Base-by-base conservation (phyloP, 1,140 invertebrate species). In the Ips nitidus region DNA sequence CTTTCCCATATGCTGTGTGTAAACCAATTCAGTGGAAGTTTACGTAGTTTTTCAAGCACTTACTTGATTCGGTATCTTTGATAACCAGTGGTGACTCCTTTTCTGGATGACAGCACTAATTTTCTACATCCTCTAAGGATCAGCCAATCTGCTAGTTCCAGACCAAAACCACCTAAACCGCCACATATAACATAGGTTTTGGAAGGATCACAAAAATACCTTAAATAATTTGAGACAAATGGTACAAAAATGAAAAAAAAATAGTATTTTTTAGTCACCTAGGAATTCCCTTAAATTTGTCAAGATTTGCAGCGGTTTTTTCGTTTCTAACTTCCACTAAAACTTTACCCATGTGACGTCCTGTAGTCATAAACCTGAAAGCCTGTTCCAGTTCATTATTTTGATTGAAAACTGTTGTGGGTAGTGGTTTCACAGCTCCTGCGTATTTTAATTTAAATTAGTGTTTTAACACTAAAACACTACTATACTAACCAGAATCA, bases 121-220 rank as follows among this genome's bases (percentile, higher is more conserved):
- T 90, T 90, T 71, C 82, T 87, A 2, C 89, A 92, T 2, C 94
- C 94, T 76, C 93, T 84, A 40, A 91, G 77, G 7, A 94, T 85
- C 66, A 97, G 82, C 94, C 94, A 97, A 77, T 95, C 89, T 3
- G 89, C 87, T 53, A 98, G 78, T 80, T 98, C 95, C 7, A 98
- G 82, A 50, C 94, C 95, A 79, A 98, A 95, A 1, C 94, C 94
- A 41, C 94, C 94, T 0, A 97, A 82, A 68, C 95, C 95, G 45
- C 94, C 88, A 3, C 84, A 81, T 1, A 90, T 83, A 0, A 89
- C 75, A 72, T 87, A 89, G 1, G 68, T 77, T 61, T 87, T 83
- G 37, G 83, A 86, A 1, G 88, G 62, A 41, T 76, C 59, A 50
- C 74, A 75, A 43, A 63, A 73, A 61, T 74, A 79, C 66, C 75